Conservation (phyloP, 2,797 vertebrate species). For the Xiphophorus birchmanni region DNA sequence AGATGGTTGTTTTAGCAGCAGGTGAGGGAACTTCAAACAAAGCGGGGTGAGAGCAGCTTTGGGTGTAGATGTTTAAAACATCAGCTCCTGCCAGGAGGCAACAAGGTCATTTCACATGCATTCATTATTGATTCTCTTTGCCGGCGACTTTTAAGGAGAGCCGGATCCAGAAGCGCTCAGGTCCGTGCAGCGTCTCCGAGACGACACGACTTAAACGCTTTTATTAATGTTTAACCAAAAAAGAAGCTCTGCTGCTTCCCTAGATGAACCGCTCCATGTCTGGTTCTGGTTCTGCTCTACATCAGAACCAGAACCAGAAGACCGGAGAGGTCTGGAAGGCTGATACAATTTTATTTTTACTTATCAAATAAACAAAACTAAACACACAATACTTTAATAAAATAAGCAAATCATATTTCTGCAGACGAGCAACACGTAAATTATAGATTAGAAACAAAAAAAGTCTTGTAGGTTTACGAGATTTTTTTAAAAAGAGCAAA, state of each 20-base stretch:
- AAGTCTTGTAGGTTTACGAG: too few relatives aligned
- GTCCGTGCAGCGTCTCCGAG: not conserved
- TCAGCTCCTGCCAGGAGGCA: conserved; percentile 48
- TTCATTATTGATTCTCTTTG: conserved; percentile 59
- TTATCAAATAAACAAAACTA: too few relatives aligned
- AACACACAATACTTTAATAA: too few relatives aligned
- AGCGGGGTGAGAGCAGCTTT: conserved; percentile 51
- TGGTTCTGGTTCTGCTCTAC: too few relatives aligned
- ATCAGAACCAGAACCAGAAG: too few relatives aligned
- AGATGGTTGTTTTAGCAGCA: conserved; percentile 75
- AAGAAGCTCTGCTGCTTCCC: not conserved
- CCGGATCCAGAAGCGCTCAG: conserved; percentile 5
- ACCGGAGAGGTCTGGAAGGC: too few relatives aligned
- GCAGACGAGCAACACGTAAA: too few relatives aligned
- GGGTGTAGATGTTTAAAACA: conserved; percentile 69
- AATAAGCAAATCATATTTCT: too few relatives aligned
- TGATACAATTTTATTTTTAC: too few relatives aligned
- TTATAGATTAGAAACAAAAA: too few relatives aligned
- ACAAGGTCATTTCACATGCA: conserved; percentile 58
- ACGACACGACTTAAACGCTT: not conserved
- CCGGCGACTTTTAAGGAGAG: conserved; percentile 26
- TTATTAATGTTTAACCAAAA: not conserved
- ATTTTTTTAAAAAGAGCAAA: too few relatives aligned
- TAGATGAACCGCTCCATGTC: not conserved
- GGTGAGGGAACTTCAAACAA: conserved; percentile 63